Base-by-base conservation (phyloP, 2,113 vertebrate species). In the Prionailurus bengalensis region DNA sequence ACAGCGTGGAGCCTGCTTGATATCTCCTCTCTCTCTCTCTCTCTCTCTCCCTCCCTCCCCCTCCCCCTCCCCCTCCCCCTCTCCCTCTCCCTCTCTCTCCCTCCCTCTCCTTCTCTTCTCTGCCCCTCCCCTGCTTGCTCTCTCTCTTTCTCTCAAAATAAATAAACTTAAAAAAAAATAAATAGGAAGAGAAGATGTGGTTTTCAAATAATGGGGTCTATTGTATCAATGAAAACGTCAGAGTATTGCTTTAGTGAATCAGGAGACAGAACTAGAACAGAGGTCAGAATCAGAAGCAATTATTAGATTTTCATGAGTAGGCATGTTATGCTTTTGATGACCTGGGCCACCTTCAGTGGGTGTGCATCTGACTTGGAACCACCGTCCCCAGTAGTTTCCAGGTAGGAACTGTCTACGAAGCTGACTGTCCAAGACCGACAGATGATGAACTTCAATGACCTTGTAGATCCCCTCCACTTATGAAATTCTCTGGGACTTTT, bases 221-320 rank as follows among this genome's bases (percentile, higher is more conserved):
- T 15, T 5, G 0, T 25, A 9, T 61, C 25, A 66, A 0, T 61
- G 36, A 12, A 31, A 86, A 65, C 7, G 2, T 65, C 27, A 39
- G 0, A 33, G 3, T 23, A 29, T 11, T 13, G 51, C 5, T 55
- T 65, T 23, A 14, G 5, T 39, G 1, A 55, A 11, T 82, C 14
- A 89, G 45, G 39, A 45, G 53, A 36, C 13, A 31, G 31, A 79
- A 82, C 51, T 27, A 70, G 25, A 55, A 68, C 2, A 6, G 29
- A 27, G 79, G 71, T 55, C 66, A 42, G 39, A 42, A 55, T 25
- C n/a, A 61, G 68, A 90, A n/a, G 29, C 68, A 65, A 7, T 84
- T 25, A n/a, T 7, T 68, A 3, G 5, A 21, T 8, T 61, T 68
- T 80, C 15, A 10, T 4, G 45, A 58, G 55, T 80, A 48, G 13